Conservation (phyloP, 2,888 invertebrate genomes). For the Agrotis ipsilon region DNA sequence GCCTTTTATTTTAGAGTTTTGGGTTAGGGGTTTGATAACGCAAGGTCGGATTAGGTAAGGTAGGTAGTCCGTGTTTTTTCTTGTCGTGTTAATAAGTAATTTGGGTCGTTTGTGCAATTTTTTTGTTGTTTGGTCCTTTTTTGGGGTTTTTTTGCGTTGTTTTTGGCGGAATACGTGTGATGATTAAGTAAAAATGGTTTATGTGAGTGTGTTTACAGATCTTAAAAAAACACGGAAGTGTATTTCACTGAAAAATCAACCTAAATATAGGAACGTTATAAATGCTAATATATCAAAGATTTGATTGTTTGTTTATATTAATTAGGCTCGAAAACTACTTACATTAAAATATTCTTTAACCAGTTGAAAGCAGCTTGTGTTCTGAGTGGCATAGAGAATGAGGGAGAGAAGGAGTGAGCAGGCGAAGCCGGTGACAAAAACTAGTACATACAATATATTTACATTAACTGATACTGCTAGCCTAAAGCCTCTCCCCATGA, state of each 20-base stretch:
- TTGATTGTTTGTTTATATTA: too few species aligned
- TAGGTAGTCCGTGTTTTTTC: conserved; percentile 38
- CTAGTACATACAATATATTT: too few species aligned
- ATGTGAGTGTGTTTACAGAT: not conserved
- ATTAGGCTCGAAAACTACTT: too few species aligned
- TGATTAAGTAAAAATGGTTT: not conserved
- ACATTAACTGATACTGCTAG: too few species aligned
- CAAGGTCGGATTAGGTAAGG: conserved; percentile 65
- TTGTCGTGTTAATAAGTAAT: conserved; percentile 56
- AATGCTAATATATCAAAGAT: too few species aligned
- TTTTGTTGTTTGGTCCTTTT: not conserved
- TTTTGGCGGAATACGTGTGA: not conserved
- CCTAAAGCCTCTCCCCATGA: too few species aligned
- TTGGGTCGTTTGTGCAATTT: conserved; percentile 14
- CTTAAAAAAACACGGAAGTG: not conserved
- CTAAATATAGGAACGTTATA: too few species aligned
- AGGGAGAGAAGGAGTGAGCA: too few species aligned
- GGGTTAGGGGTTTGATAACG: conserved; percentile 74
- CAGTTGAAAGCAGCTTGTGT: too few species aligned
- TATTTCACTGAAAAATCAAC: not conserved
- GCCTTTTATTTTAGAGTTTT: conserved; percentile 86
- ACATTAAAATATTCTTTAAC: too few species aligned
- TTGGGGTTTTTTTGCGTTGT: not conserved
- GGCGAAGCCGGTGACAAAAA: too few species aligned
- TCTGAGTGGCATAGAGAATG: too few species aligned